These are phyloP conservation scores for Hybos culiciformis DNA, from an alignment of 2,888 invertebrate genomes.

Conservation along the genomic window DNA sequence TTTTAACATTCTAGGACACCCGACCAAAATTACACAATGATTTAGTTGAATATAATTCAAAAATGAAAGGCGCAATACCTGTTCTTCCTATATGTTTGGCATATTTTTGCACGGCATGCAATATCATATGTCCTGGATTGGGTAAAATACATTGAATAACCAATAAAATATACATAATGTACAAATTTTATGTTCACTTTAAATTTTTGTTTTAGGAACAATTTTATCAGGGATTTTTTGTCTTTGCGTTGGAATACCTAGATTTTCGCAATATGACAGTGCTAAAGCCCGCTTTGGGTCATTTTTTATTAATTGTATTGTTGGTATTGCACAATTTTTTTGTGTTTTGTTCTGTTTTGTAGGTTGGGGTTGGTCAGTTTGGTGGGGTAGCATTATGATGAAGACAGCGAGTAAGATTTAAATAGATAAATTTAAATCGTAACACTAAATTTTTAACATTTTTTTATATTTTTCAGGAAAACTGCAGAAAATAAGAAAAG, in stretches of 20 bases:
- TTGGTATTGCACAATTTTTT: conserved; percentile 80
- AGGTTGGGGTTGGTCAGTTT: conserved; percentile 97
- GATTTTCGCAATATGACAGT: conserved; percentile 71
- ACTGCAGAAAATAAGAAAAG: conserved; percentile 48
- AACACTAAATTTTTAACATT: neutral
- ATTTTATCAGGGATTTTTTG: conserved; percentile 79
- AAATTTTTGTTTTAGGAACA: conserved; percentile 49
- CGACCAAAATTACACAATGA: conserved; percentile 62
- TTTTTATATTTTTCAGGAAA: conserved; percentile 38
- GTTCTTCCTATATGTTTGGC: conserved; percentile 76
- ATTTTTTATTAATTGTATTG: conserved; percentile 70
- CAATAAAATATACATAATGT: neutral
- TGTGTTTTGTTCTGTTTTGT: conserved; percentile 89
- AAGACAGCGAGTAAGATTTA: conserved; percentile 65
- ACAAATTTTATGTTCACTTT: too few species aligned
- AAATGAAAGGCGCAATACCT: conserved; percentile 86
- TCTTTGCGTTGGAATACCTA: conserved; percentile 75
- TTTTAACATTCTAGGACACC: conserved; percentile 43
- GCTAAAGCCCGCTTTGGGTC: conserved; percentile 63
- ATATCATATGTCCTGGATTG: conserved; percentile 62
- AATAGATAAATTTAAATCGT: conserved; percentile 1
- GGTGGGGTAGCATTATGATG: conserved; percentile 93
- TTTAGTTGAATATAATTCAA: conserved; percentile 67
- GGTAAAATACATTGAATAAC: conserved; percentile 38
- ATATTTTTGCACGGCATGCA: conserved; percentile 74